Conservation (phyloP, 2,113 vertebrate species). For the Saguinus imperator region DNA sequence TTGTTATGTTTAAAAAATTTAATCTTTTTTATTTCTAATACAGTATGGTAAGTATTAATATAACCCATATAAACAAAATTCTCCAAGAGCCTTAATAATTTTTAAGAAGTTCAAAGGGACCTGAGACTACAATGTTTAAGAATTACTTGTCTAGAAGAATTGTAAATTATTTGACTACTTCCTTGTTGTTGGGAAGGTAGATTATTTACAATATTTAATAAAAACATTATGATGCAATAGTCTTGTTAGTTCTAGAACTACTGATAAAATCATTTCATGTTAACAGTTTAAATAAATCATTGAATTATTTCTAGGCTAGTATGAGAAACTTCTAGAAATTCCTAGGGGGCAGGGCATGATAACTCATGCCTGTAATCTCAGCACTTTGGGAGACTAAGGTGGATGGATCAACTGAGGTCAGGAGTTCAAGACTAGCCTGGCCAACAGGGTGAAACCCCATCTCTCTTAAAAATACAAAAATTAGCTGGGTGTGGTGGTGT, state of each 20-base stretch:
- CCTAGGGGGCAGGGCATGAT: neutral
- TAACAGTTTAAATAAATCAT: neutral
- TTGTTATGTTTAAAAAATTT: neutral
- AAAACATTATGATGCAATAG: neutral
- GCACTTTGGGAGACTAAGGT: too few species aligned
- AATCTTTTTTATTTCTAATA: neutral
- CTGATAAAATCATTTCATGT: neutral
- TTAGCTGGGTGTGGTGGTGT: too few species aligned
- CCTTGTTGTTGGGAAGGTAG: neutral
- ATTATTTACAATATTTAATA: neutral
- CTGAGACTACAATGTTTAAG: neutral
- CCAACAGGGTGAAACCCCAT: too few species aligned
- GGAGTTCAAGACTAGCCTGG: too few species aligned
- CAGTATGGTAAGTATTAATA: neutral
- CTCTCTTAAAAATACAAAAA: too few species aligned
- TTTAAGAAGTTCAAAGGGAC: neutral
- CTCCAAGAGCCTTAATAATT: neutral
- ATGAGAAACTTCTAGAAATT: neutral
- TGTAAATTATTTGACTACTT: neutral
- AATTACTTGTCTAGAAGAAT: neutral
- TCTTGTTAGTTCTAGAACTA: neutral
- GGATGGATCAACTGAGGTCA: too few species aligned
- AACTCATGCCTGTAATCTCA: too few species aligned
- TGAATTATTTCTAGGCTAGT: neutral
- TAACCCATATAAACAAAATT: neutral